These are phyloP conservation scores for Sitophilus oryzae DNA, from an alignment of 1,140 invertebrate species.

Conservation along the genomic window DNA sequence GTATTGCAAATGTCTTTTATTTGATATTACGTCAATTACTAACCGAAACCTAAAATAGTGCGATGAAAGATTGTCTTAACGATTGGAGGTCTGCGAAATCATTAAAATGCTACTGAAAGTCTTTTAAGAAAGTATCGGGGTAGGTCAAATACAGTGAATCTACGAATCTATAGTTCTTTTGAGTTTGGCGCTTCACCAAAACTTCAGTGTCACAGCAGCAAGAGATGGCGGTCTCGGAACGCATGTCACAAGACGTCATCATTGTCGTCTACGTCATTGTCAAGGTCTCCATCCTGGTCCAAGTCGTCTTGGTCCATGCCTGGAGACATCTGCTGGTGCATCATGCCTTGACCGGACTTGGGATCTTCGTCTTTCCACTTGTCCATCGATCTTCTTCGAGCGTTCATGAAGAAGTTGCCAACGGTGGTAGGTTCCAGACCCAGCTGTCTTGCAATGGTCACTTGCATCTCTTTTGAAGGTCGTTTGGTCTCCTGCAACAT, in stretches of 20 bases:
- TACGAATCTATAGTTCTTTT: conserved; percentile 36
- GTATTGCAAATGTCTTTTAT: no score
- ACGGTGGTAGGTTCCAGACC: conserved; percentile 98
- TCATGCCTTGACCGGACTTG: conserved; percentile 42
- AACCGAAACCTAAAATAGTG: no score
- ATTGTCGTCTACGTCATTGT: conserved; percentile 43
- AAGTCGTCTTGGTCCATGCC: conserved; percentile 47
- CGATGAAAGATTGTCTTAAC: conserved; percentile 23
- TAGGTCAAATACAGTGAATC: conserved; percentile 35
- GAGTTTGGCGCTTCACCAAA: conserved; percentile 31
- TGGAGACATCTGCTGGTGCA: conserved; percentile 44
- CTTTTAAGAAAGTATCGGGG: conserved; percentile 13
- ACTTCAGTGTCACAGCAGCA: conserved; percentile 43
- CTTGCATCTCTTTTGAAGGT: conserved; percentile 99
- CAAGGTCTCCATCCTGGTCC: conserved; percentile 45
- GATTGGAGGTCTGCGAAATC: conserved; percentile 15
- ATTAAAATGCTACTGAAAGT: conserved; percentile 1
- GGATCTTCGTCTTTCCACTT: conserved; percentile 95
- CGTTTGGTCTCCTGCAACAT: conserved; percentile 99
- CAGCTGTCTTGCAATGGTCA: conserved; percentile 95
- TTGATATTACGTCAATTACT: no score
- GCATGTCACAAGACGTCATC: conserved; percentile 52
- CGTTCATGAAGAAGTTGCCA: conserved; percentile 99
- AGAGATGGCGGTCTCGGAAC: conserved; percentile 43
- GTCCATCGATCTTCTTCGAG: conserved; percentile 88